These are phyloP conservation scores for Hemaris fuciformis DNA, from an alignment of 2,888 invertebrate species.

Conservation along the genomic window DNA sequence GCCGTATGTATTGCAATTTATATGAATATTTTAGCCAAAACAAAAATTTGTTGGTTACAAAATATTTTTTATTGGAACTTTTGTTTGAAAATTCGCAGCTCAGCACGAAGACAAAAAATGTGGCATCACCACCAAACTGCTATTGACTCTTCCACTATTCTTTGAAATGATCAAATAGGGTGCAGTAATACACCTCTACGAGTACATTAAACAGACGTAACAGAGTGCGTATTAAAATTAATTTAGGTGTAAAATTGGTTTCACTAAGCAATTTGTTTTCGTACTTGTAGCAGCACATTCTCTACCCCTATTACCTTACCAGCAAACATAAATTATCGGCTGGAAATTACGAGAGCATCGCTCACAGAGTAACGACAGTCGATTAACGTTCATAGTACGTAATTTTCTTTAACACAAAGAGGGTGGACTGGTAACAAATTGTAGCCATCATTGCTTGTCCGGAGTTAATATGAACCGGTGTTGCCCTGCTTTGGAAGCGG, in stretches of 20 bases:
- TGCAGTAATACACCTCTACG: no score
- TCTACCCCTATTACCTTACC: not conserved
- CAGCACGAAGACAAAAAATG: no score
- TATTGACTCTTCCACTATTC: no score
- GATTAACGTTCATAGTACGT: slow-evolving; percentile 43
- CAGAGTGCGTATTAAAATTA: no score
- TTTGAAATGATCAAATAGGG: no score
- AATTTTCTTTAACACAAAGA: slow-evolving; percentile 41
- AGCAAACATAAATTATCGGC: not conserved
- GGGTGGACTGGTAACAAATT: slow-evolving; percentile 43
- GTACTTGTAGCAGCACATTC: not conserved
- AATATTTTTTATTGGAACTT: no score
- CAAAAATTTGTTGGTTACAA: no score
- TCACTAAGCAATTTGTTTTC: not conserved
- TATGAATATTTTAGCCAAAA: no score
- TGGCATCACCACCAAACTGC: no score
- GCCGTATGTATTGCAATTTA: no score
- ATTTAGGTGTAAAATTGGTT: not conserved
- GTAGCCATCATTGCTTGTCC: slow-evolving; percentile 52
- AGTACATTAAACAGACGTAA: no score
- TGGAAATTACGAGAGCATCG: slow-evolving; percentile 14
- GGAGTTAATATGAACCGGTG: slow-evolving; percentile 53
- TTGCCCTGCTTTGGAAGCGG: slow-evolving; percentile 26
- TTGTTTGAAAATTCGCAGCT: no score
- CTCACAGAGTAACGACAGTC: slow-evolving; percentile 39